Conservation (phyloP, 2,113 vertebrate species). For the Eublepharis macularius region DNA sequence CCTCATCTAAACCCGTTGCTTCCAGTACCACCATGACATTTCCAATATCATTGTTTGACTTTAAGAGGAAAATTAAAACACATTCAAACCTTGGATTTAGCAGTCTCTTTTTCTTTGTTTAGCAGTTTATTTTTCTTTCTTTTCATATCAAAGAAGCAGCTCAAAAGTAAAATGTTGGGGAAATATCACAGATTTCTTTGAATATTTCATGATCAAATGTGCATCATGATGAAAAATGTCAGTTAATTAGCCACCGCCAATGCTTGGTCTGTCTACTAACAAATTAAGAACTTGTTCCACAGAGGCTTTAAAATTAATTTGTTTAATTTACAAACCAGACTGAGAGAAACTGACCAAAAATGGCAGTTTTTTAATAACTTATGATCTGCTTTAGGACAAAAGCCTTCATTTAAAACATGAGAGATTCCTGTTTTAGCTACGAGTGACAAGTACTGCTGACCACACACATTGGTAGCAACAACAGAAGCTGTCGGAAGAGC, state of each 20-base stretch:
- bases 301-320: slow-evolving; percentile 1
- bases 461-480: neutral
- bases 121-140: neutral
- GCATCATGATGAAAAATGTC: neutral
- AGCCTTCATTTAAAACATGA: neutral
- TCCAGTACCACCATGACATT: too few relatives aligned
- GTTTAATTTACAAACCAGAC: neutral
- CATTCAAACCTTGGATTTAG: neutral
- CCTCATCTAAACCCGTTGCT: too few relatives aligned
- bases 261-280: neutral
- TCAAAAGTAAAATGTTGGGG: neutral
- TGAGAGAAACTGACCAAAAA: neutral
- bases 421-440: neutral
- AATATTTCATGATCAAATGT: slow-evolving; percentile 15
- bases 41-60: too few relatives aligned
- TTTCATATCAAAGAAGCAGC: neutral
- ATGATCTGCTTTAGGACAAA: neutral
- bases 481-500: neutral
- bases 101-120: neutral
- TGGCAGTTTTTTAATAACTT: neutral
- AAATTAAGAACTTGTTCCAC: neutral
- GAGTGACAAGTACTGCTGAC: neutral
- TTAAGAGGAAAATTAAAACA: neutral
- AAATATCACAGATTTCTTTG: slow-evolving; percentile 3
- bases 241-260: neutral